Evolutionary conservation across 1,140 invertebrate species (phyloP), one percentile per base, ranked within the genome.

Genomic region (Latrodectus geometricus): DNA sequence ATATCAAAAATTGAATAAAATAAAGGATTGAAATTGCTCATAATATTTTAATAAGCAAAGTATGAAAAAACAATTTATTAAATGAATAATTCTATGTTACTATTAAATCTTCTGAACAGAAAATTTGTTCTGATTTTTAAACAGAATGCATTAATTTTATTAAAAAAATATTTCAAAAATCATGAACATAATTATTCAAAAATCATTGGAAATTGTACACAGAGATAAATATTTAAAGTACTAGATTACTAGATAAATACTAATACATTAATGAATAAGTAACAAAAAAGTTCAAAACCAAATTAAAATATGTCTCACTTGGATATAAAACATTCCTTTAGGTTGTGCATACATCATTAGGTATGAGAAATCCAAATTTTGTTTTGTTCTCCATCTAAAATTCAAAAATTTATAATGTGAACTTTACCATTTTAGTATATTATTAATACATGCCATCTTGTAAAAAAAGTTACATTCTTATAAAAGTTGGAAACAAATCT

Each of bases 281-380:
- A 9, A 11, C 17, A 69, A 69, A n/a, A 21, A 11, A n/a, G 15
- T 20, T 9, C 4, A 17, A n/a, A 9, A n/a, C 21, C 2, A 15
- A n/a, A 68, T 79, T 17, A 79, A 68, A 21, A 21, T 15, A n/a
- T 48, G 8, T 49, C 70, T 11, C 89, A 92, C 92, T 90, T 92
- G 92, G 54, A 93, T 90, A 90, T 93, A 93, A 90, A 92, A 93
- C n/a, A 90, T 90, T 35, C 92, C 92, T 88, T 92, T 91, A 65
- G 90, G 93, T 89, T 97, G 95, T 12, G 95, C 95, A 90, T 98
- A 99, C 88, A 97, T 95, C 98, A 99, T 99, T 0, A 99, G 92
- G 91, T 97, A 99, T 9, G 97, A 95, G 91, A 96, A 98, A 91
- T 99, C 98, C 69, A 98, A 92, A 91, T 99, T 99, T 91, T 99